phyloP scores from a whole-genome alignment of 2,797 vertebrate species.

The Sebastes taczanowskii region DNA sequence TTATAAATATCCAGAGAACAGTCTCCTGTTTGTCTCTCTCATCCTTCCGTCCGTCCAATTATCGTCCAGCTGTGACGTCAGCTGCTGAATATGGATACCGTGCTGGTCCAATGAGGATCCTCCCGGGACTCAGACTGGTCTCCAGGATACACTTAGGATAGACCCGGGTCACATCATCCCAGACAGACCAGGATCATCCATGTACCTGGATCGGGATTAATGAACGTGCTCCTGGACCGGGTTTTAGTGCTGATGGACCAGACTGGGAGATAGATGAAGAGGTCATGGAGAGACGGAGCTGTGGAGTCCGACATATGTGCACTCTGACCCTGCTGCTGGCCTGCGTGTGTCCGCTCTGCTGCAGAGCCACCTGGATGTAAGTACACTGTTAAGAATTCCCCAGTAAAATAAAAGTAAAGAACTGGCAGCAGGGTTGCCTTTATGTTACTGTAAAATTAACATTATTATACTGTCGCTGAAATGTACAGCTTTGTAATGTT shows the following conservation, averaged over 20 bases:
- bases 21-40: background rate
- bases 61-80: conserved; percentile 56
- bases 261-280: conserved; percentile 70
- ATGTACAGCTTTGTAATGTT: too few species aligned
- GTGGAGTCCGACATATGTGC: conserved; percentile 77
- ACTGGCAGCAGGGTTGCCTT: too few species aligned
- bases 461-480: too few species aligned
- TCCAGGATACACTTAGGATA: too few species aligned
- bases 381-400: conserved; percentile 32
- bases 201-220: background rate
- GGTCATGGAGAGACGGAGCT: conserved; percentile 84
- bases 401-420: too few species aligned
- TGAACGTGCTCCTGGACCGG: background rate
- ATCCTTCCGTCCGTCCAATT: conserved; percentile 52
- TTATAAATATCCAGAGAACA: background rate
- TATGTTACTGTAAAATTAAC: too few species aligned
- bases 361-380: conserved; percentile 92
- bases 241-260: conserved; percentile 44
- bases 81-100: conserved; percentile 44
- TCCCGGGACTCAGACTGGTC: background rate
- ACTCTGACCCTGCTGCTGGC: conserved; percentile 82
- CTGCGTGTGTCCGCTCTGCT: conserved; percentile 80
- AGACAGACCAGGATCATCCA: background rate
- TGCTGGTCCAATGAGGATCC: conserved; percentile 62
- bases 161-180: background rate